Base-by-base conservation (phyloP, 2,797 vertebrate species). In the Rhinella marina region DNA sequence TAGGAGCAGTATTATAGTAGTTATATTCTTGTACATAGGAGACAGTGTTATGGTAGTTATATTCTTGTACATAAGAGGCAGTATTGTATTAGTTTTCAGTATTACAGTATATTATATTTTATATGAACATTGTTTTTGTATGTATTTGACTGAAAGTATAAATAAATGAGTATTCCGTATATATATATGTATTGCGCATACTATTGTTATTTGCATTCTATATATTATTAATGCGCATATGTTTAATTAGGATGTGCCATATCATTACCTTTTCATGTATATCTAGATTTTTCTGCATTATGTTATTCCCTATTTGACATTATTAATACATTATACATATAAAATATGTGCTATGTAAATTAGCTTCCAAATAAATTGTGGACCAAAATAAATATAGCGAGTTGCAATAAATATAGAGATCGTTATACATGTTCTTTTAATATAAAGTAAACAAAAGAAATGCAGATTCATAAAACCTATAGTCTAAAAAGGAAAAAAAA, bases 251-350 rank as follows among this genome's bases (percentile, higher is more conserved):
- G 66, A 27, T 54, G 50, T 82, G 14, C 48, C 61, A 50, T 25
- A 68, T 16, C 62, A 21, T 13, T 48, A 62, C 48, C 27, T 41
- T 48, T 13, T 8, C 27, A 82, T 68, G 48, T 68, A 82, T 68
- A 68, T 82, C 0, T 25, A 62, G 13, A n/a, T 62, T 32, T 66
- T 48, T 56, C 52, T 52, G 48, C 62, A 70, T 52, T 29, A 64
- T 56, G n/a, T 68, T 68, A 14, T 54, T 61, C 25, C 25, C 52
- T 85, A n/a, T 52, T 23, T 73, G 62, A 70, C 68, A 61, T 75
- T 62, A 87, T 75, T 59, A 29, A 87, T 87, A 21, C 59, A 70
- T 82, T 82, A 76, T 82, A 56, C 66, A 76, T 77, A 77, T 16
- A 81, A 70, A 59, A 82, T 83, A 73, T 64, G 52, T 41, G 62